Evolutionary conservation across 2,113 vertebrate genomes (phyloP).

Genomic region (Isurus oxyrinchus): DNA sequence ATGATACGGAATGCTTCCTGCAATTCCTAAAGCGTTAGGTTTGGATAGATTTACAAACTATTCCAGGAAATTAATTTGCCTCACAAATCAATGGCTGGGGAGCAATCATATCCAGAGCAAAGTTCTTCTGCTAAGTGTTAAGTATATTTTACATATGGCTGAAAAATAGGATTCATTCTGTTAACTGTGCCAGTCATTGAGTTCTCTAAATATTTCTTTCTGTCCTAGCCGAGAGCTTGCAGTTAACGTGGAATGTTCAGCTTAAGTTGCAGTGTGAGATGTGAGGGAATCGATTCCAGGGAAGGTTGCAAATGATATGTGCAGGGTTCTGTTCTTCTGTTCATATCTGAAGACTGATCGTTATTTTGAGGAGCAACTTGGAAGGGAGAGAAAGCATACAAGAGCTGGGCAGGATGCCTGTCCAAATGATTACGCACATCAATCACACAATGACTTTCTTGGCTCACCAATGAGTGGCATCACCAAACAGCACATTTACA

Average conservation of each 20-base stretch:
- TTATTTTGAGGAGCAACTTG: neutral
- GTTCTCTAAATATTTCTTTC: neutral
- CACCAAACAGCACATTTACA: neutral
- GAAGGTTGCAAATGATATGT: neutral
- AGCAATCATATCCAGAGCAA: neutral
- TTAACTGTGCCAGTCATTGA: neutral
- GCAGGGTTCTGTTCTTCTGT: neutral
- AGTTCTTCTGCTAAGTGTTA: neutral
- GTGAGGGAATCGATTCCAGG: neutral
- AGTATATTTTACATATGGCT: neutral
- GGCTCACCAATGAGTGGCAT: neutral
- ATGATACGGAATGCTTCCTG: neutral
- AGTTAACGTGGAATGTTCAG: neutral
- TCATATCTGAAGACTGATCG: neutral
- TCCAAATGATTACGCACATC: neutral
- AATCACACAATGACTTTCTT: neutral
- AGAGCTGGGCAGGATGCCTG: neutral
- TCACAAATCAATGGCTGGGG: neutral
- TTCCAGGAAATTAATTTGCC: neutral
- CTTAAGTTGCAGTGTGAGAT: neutral
- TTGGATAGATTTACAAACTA: neutral
- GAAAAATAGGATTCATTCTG: neutral
- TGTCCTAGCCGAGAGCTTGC: neutral
- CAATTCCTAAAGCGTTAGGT: neutral
- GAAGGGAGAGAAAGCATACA: neutral